These are phyloP conservation scores for Pseudomugil tenellus DNA, from an alignment of 2,797 vertebrate genomes.

Conservation along the genomic window DNA sequence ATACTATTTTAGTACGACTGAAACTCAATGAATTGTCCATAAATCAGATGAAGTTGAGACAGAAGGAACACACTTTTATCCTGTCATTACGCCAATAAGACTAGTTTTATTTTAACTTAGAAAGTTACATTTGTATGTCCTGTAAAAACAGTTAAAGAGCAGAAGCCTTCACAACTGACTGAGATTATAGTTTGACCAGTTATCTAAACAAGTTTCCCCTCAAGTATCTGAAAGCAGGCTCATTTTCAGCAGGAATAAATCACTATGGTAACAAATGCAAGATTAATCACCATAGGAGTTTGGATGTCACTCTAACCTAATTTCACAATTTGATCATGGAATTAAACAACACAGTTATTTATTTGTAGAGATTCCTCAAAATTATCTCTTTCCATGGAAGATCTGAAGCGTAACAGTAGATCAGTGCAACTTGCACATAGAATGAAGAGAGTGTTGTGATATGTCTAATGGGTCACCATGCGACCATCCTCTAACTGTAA, in stretches of 20 bases:
- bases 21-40: slow-evolving; percentile 40
- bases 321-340: too few species aligned
- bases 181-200: not conserved
- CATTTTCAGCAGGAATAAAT: not conserved
- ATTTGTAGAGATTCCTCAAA: too few species aligned
- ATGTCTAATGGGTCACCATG: too few species aligned
- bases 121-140: not conserved
- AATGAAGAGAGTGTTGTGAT: too few species aligned
- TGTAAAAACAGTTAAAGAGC: slow-evolving; percentile 21
- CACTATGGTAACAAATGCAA: not conserved
- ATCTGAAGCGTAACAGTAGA: too few species aligned
- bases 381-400: too few species aligned
- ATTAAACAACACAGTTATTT: too few species aligned
- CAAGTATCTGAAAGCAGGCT: not conserved
- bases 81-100: not conserved
- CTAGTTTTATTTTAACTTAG: slow-evolving; percentile 19
- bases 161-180: not conserved
- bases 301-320: too few species aligned
- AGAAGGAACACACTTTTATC: slow-evolving; percentile 8
- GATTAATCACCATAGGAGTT: not conserved
- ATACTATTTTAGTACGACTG: slow-evolving; percentile 54
- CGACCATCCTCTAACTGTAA: too few species aligned
- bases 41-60: slow-evolving; percentile 39
- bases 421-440: too few species aligned
- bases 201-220: not conserved